These are phyloP conservation scores for Typhlomys cinereus DNA, from an alignment of 2,113 vertebrate genomes.

Conservation along the genomic window DNA sequence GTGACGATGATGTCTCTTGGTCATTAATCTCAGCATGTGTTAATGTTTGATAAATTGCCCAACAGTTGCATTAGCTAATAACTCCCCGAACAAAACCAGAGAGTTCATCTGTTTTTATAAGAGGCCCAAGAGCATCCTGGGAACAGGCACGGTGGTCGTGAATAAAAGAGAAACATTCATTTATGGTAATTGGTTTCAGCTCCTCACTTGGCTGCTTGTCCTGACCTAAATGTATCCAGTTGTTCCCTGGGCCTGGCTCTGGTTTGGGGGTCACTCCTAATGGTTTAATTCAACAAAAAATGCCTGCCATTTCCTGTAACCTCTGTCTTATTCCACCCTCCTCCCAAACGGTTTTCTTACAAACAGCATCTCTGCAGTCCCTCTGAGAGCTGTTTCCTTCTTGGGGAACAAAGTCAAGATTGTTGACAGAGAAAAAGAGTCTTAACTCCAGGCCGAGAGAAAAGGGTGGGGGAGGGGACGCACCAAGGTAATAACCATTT, in stretches of 20 bases:
- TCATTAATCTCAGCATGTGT: constrained; percentile 88
- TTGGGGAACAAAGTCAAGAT: constrained; percentile 91
- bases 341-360: constrained; percentile 89
- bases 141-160: constrained; percentile 92
- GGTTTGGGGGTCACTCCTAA: constrained; percentile 93
- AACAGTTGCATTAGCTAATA: constrained; percentile 91
- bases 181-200: constrained; percentile 94
- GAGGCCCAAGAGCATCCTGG: constrained; percentile 91
- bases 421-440: constrained; percentile 87
- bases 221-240: constrained; percentile 94
- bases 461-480: constrained; percentile 45
- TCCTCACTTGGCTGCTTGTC: constrained; percentile 91
- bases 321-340: constrained; percentile 95
- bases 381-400: constrained; percentile 85
- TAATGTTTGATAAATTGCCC: constrained; percentile 90
- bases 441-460: constrained; percentile 84
- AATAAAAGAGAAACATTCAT: constrained; percentile 93
- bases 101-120: constrained; percentile 93
- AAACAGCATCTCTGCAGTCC: constrained; percentile 84
- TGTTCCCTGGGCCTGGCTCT: constrained; percentile 91
- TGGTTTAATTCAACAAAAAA: constrained; percentile 99
- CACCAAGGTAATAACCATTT: constrained; percentile 85
- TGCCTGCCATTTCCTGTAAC: constrained; percentile 97
- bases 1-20: constrained; percentile 85
- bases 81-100: constrained; percentile 88